Percentiles rank a stretch among this genome's conserved stretches.
These are phyloP conservation scores for Riparia riparia DNA, from an alignment of 2,113 vertebrate genomes.

Conservation along the genomic window DNA sequence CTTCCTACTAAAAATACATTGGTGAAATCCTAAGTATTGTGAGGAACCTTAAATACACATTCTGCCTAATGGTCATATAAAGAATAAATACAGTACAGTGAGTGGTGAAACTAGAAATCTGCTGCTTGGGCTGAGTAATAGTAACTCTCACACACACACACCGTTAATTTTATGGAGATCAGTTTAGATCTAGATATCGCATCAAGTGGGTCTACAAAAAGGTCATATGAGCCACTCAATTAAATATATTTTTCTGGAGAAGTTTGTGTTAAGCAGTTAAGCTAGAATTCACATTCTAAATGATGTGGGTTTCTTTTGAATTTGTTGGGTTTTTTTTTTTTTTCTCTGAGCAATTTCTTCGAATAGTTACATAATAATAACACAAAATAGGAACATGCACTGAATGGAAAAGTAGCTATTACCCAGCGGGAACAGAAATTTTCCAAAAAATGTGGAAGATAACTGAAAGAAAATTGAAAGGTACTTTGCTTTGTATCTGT, in stretches of 20 bases:
- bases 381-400: background rate
- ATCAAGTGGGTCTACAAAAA: background rate
- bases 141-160: background rate
- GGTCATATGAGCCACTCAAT: background rate
- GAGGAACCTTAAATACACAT: background rate
- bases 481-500: background rate
- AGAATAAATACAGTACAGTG: background rate
- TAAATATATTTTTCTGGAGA: background rate
- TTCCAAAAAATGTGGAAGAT: background rate
- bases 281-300: background rate
- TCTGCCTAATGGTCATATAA: background rate
- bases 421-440: background rate
- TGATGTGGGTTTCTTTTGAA: background rate
- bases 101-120: background rate
- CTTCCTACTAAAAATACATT: background rate
- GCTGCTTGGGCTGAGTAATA: background rate
- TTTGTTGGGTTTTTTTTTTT: background rate
- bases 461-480: background rate
- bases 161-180: background rate
- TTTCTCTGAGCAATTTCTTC: background rate
- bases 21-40: background rate
- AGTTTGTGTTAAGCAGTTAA: background rate
- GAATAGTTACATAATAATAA: background rate
- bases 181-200: background rate
- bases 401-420: background rate